Evolutionary conservation across 2,888 invertebrate species (phyloP), one percentile per base, ranked within the genome.

Genomic region (Lucinisca nassula): DNA sequence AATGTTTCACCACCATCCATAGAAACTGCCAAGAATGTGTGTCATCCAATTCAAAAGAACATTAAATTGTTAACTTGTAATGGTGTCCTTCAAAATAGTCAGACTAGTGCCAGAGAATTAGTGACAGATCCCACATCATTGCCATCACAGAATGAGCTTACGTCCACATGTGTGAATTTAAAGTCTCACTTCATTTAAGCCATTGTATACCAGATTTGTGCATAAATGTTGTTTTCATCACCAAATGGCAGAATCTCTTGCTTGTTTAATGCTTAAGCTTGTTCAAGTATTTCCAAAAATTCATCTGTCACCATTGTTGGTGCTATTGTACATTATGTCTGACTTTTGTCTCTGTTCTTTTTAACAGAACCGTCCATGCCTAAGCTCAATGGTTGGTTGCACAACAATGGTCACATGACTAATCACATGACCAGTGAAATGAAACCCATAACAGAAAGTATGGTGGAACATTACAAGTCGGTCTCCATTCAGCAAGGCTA

Each of bases 401-500:
- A 82, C 79, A 90, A 90, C 83, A 90, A 90, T 87, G 83, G 85
- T 87, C 85, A 85, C 87, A 87, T 85, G 77, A 58, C 85, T 32
- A 55, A 70, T 81, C 76, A 83, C 67, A 40, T 85, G 78, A 74
- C 87, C 55, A 79, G 72, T 72, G 67, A 79, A 55, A 76, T 70
- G 78, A 70, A 79, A 17, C 61, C 78, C 0, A 73, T 78, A n/a
- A 85, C 90, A 55, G 84, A 88, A 21, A 94, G 93, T 84, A 85
- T 90, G 55, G 55, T 91, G 58, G 94, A 94, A 83, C 93, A 94
- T 82, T 83, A 85, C 37, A 84, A 78, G 1, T 83, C 91, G 10
- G 83, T 94, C 27, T 61, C 84, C 37, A 78, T 90, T 38, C 91
- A 93, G 84, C 92, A 93, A 72, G 93, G 93, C 0, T 94, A 94